These are phyloP conservation scores for Heterotis niloticus DNA, from an alignment of 2,113 vertebrate genomes.

Conservation along the genomic window DNA sequence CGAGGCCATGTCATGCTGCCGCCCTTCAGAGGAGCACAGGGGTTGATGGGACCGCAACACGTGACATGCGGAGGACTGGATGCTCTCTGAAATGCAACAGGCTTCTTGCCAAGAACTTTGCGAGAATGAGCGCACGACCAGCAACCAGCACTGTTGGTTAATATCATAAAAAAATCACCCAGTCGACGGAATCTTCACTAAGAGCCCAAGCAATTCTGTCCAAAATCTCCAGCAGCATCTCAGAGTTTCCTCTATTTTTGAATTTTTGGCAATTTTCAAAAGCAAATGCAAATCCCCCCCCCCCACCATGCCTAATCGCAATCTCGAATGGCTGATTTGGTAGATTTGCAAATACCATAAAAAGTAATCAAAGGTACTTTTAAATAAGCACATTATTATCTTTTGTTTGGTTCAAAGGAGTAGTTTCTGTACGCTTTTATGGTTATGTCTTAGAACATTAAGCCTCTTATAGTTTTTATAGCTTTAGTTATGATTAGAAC, in stretches of 20 bases:
- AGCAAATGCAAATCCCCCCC: neutral
- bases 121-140: too few species aligned
- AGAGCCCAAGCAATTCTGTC: too few species aligned
- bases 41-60: neutral
- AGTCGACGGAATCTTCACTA: too few species aligned
- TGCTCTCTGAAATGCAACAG: too few species aligned
- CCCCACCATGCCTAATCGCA: neutral
- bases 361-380: neutral
- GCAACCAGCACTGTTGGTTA: too few species aligned
- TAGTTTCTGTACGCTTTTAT: neutral
- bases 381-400: neutral
- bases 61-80: neutral
- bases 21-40: neutral
- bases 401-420: neutral
- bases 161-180: too few species aligned
- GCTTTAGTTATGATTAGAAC: conserved; percentile 5
- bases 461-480: neutral
- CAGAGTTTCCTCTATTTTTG: too few species aligned
- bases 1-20: too few species aligned
- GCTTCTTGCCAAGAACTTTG: too few species aligned
- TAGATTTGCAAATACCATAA: neutral
- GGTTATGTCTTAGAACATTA: neutral
- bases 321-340: neutral
- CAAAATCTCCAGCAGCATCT: neutral
- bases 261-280: neutral